These are phyloP conservation scores for Aspidapion aeneum DNA, from an alignment of 2,888 invertebrate species.

Conservation along the genomic window DNA sequence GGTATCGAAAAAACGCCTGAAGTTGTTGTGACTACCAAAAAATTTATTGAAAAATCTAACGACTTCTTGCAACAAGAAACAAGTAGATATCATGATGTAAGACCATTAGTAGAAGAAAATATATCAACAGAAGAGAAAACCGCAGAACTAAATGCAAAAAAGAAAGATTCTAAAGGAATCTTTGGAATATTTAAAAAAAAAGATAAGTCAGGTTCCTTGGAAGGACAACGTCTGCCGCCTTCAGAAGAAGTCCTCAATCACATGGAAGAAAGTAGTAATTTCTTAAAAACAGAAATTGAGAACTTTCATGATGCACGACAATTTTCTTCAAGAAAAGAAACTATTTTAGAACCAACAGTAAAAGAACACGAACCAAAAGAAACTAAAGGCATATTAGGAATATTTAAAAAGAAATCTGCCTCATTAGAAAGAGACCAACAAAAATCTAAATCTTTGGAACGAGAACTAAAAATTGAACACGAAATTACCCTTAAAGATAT, in stretches of 20 bases:
- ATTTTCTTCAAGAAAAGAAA: background rate
- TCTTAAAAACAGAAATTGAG: too few relatives aligned
- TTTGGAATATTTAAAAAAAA: constrained; percentile 30
- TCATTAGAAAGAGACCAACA: background rate
- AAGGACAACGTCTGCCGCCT: too few relatives aligned
- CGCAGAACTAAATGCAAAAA: constrained; percentile 16
- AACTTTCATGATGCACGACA: too few relatives aligned
- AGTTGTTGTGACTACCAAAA: constrained; percentile 17
- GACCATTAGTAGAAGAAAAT: constrained; percentile 23
- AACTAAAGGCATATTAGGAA: constrained; percentile 10
- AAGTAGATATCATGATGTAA: constrained; percentile 25
- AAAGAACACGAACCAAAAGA: constrained; percentile 7
- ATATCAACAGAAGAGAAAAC: constrained; percentile 28
- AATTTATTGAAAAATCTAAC: constrained; percentile 18
- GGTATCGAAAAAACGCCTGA: constrained; percentile 3
- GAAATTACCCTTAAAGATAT: constrained; percentile 19
- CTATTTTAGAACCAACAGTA: constrained; percentile 16
- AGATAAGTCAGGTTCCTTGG: constrained; percentile 20
- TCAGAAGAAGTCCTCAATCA: too few relatives aligned
- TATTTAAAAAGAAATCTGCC: constrained; percentile 15
- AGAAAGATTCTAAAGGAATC: constrained; percentile 17
- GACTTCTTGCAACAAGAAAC: constrained; percentile 24
- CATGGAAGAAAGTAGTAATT: too few relatives aligned
- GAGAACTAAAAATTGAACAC: constrained; percentile 3
- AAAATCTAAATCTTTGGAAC: background rate